Evolutionary conservation across 2,888 invertebrate genomes (phyloP).

Genomic region (Spialia ferax): DNA sequence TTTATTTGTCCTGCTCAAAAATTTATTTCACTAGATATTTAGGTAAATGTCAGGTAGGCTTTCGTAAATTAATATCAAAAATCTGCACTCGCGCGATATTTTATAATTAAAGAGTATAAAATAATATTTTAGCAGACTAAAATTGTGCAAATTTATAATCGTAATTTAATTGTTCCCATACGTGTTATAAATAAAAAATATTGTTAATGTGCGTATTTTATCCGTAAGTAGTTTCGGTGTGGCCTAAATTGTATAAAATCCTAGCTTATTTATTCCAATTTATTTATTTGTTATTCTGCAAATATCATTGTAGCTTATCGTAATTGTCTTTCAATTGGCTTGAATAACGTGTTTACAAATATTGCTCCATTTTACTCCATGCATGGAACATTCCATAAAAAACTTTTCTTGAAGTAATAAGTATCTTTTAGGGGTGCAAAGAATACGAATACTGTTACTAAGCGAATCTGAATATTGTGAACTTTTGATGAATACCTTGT

Average conservation of each 20-base stretch:
- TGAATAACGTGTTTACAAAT: not conserved
- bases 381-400: slow-evolving; percentile 3
- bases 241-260: slow-evolving; percentile 59
- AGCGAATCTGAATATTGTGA: too few species aligned
- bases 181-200: not conserved
- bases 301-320: not conserved
- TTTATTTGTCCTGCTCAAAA: too few species aligned
- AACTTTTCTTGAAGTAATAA: too few species aligned
- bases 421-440: too few species aligned
- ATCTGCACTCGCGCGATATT: not conserved
- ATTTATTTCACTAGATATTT: too few species aligned
- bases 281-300: not conserved
- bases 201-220: slow-evolving; percentile 28
- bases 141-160: not conserved
- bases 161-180: not conserved
- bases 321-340: not conserved
- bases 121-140: not conserved
- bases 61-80: too few species aligned
- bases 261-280: slow-evolving; percentile 10
- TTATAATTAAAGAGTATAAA: not conserved
- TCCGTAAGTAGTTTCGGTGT: slow-evolving; percentile 64
- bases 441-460: too few species aligned
- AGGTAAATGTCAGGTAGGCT: too few species aligned
- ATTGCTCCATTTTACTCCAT: not conserved
- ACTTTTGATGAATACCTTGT: too few species aligned